These are phyloP conservation scores for Polymixis lichenea DNA, from an alignment of 2,888 invertebrate species.

Conservation along the genomic window DNA sequence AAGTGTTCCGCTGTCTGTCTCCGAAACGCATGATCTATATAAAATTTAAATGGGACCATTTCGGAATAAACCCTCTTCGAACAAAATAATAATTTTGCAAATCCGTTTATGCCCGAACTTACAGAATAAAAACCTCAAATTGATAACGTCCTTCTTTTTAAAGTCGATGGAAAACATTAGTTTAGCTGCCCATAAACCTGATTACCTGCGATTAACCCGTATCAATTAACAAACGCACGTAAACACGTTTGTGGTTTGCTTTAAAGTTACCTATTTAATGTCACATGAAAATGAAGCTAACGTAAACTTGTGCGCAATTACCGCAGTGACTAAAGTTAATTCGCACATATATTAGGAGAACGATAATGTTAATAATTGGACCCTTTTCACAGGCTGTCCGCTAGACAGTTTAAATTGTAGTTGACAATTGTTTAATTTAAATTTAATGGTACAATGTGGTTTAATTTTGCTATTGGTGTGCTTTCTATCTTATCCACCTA, in stretches of 20 bases:
- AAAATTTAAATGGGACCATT: too few relatives aligned
- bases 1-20: too few relatives aligned
- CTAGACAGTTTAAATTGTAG: slow-evolving; percentile 59
- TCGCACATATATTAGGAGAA: slow-evolving; percentile 61
- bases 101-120: too few relatives aligned
- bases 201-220: slow-evolving; percentile 45
- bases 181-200: slow-evolving; percentile 45
- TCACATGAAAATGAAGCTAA: slow-evolving; percentile 61
- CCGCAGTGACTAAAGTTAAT: slow-evolving; percentile 61
- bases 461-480: not conserved
- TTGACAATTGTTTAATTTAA: slow-evolving; percentile 61
- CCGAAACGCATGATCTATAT: too few relatives aligned
- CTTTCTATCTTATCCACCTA: not conserved
- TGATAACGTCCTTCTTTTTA: too few relatives aligned
- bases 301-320: slow-evolving; percentile 56
- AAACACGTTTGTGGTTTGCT: slow-evolving; percentile 58
- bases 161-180: too few relatives aligned
- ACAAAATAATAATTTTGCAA: too few relatives aligned
- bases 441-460: slow-evolving; percentile 35
- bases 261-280: slow-evolving; percentile 55
- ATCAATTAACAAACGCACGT: slow-evolving; percentile 61
- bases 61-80: too few relatives aligned
- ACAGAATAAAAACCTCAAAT: too few relatives aligned
- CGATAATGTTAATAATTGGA: slow-evolving; percentile 69
- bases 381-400: slow-evolving; percentile 71